These are phyloP conservation scores for Drosophila nigritarsus DNA, from an alignment of 2,888 invertebrate genomes.

Conservation along the genomic window DNA sequence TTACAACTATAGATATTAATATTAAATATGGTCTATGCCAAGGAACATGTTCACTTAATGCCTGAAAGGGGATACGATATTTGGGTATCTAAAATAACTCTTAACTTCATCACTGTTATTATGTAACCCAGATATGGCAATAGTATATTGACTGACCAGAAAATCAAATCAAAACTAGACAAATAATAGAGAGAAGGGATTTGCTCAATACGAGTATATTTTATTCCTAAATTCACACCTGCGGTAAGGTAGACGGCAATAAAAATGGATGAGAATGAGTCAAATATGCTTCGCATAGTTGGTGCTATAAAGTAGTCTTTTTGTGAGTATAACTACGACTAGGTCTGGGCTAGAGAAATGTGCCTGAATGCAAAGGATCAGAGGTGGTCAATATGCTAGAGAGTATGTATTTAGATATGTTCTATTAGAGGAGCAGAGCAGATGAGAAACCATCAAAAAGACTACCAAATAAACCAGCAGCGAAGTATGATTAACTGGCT, in stretches of 20 bases:
- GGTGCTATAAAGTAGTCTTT: conserved; percentile 20
- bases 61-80: too few species aligned
- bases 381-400: not conserved
- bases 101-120: not conserved
- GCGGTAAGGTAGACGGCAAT: conserved; percentile 46
- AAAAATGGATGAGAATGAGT: conserved; percentile 21
- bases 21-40: not conserved
- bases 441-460: not conserved
- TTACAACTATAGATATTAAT: not conserved
- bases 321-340: not conserved
- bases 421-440: not conserved
- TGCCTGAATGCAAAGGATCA: not conserved
- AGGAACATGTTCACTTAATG: not conserved
- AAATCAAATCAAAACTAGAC: not conserved
- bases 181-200: not conserved
- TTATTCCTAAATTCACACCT: conserved; percentile 41
- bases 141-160: not conserved
- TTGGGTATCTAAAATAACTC: too few species aligned
- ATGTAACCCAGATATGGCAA: not conserved
- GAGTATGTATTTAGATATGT: not conserved
- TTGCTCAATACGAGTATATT: not conserved
- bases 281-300: conserved; percentile 27
- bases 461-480: conserved; percentile 13
- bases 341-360: not conserved
- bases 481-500: conserved; percentile 58